These are phyloP conservation scores for Seriola rivoliana DNA, from an alignment of 2,113 vertebrate species.

Conservation along the genomic window DNA sequence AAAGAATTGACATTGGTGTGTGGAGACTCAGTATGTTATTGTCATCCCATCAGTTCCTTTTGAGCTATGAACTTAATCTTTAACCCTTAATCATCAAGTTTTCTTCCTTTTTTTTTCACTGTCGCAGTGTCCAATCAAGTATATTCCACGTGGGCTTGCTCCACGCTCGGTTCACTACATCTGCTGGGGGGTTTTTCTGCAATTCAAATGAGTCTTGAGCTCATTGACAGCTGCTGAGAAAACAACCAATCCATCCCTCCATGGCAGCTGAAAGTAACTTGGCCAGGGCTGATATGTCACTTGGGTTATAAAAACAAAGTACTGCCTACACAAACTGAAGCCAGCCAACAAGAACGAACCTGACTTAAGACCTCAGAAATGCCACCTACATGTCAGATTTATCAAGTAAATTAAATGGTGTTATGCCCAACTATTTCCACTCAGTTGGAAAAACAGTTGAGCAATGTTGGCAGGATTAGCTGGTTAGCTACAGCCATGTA, in stretches of 20 bases:
- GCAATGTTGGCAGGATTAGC: neutral
- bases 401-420: neutral
- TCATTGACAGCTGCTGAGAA: too few relatives aligned
- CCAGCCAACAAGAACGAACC: neutral
- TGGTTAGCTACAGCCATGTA: too few relatives aligned
- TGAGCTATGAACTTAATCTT: neutral
- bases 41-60: neutral
- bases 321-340: neutral
- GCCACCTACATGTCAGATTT: neutral
- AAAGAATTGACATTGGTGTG: conserved; percentile 6
- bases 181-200: too few relatives aligned
- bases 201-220: too few relatives aligned
- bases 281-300: neutral
- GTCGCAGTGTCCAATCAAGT: neutral
- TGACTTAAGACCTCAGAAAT: neutral
- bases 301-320: neutral
- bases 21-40: neutral
- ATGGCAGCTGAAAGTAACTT: neutral
- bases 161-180: neutral
- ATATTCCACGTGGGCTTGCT: neutral
- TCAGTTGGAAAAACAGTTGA: neutral
- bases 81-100: neutral
- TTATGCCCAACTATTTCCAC: neutral
- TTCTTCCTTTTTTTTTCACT: neutral
- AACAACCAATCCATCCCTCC: neutral